phyloP scores from a whole-genome alignment of 2,797 vertebrate species.

The Astyanax mexicanus region DNA sequence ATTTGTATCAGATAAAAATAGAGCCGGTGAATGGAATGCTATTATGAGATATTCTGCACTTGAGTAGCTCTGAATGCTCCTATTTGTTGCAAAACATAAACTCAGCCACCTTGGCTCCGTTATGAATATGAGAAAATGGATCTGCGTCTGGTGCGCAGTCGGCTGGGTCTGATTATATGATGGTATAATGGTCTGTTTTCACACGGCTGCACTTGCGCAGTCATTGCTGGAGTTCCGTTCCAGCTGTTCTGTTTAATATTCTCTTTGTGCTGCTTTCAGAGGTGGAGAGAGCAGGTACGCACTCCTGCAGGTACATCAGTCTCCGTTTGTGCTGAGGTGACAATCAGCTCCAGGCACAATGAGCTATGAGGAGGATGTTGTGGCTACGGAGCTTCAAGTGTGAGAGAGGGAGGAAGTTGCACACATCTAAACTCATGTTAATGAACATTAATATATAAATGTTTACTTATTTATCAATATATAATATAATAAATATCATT shows the following conservation, averaged over 20 bases:
- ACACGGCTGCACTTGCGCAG: neutral
- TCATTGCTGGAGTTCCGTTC: neutral
- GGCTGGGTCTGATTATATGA: neutral
- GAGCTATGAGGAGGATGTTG: too few species aligned
- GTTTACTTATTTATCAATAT: too few species aligned
- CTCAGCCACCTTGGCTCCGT: neutral
- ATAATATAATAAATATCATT: too few species aligned
- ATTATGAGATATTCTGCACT: slow-evolving; percentile 22
- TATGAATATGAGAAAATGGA: neutral
- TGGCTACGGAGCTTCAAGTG: too few species aligned
- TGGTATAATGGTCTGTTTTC: neutral
- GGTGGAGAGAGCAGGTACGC: neutral
- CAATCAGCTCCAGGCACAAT: neutral
- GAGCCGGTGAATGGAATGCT: slow-evolving; percentile 28
- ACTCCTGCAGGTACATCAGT: neutral
- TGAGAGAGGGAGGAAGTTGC: too few species aligned
- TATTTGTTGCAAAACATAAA: neutral
- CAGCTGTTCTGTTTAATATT: slow-evolving; percentile 14
- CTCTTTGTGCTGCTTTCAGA: neutral
- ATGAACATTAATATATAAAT: too few species aligned
- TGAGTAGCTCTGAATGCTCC: neutral
- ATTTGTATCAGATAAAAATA: slow-evolving; percentile 64
- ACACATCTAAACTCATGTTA: too few species aligned
- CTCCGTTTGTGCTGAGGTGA: too few species aligned
- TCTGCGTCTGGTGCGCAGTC: neutral